Evolutionary conservation across 2,113 vertebrate genomes (phyloP).

Genomic region (Ancistrus triradiatus): DNA sequence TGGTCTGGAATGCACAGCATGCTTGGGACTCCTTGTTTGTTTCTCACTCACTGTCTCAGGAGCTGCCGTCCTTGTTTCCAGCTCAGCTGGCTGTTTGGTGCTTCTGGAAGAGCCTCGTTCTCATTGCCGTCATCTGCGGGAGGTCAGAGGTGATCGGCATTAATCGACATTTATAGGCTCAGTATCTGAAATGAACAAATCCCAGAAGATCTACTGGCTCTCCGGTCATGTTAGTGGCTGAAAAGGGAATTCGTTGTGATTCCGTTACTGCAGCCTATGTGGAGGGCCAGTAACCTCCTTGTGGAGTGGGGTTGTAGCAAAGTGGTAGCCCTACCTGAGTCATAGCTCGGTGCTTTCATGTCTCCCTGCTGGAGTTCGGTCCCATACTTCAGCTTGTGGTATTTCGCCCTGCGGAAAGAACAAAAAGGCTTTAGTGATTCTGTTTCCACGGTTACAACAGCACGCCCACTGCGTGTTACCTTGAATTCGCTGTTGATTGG

Average conservation of each 20-base stretch:
- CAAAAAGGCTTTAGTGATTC: constrained; percentile 6
- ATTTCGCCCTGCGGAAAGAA: constrained; percentile 82
- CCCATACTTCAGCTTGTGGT: constrained; percentile 98
- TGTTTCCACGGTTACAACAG: constrained; percentile 38
- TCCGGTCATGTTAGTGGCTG: too few relatives aligned
- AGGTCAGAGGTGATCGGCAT: too few relatives aligned
- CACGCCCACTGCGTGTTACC: constrained; percentile 10
- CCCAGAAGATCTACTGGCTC: too few relatives aligned
- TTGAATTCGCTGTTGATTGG: neutral
- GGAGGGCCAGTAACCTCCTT: neutral
- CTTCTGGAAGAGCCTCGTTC: constrained; percentile 80
- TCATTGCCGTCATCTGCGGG: constrained; percentile 90
- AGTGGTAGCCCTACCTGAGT: constrained; percentile 82
- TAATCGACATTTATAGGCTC: too few relatives aligned
- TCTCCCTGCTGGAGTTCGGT: constrained; percentile 98
- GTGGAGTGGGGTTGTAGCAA: constrained; percentile 8
- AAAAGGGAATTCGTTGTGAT: too few relatives aligned
- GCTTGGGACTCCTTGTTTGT: constrained; percentile 12
- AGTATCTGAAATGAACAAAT: too few relatives aligned
- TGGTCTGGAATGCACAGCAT: constrained; percentile 3
- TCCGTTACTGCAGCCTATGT: too few relatives aligned
- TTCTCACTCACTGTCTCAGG: constrained; percentile 89
- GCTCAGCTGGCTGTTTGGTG: constrained; percentile 93
- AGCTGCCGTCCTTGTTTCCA: constrained; percentile 98
- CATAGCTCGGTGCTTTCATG: constrained; percentile 95